Conservation (phyloP, 2,888 invertebrate genomes). For the Hirtodrosophila cameraria region DNA sequence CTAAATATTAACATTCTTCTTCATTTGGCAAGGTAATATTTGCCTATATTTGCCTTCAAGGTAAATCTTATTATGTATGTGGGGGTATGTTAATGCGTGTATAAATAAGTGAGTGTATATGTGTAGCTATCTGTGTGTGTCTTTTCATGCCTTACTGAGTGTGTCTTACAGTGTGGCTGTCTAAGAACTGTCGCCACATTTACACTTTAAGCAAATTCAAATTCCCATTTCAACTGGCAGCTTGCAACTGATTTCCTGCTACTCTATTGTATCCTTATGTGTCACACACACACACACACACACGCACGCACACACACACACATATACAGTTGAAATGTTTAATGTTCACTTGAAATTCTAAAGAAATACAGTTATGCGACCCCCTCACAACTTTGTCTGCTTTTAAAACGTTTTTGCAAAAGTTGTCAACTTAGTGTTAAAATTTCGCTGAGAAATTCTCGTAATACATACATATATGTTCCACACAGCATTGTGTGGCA, state of each 20-base stretch:
- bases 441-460: conserved; percentile 45
- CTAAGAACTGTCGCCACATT: conserved; percentile 46
- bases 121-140: conserved; percentile 18
- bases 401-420: conserved; percentile 32
- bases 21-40: conserved; percentile 43
- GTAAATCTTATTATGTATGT: conserved; percentile 2
- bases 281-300: conserved; percentile 8
- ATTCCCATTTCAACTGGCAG: conserved; percentile 42
- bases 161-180: not conserved
- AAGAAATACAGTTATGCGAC: conserved; percentile 39
- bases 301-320: conserved; percentile 10
- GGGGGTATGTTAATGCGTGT: too few species aligned
- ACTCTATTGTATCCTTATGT: conserved; percentile 46
- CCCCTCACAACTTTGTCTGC: conserved; percentile 8
- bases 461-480: conserved; percentile 24
- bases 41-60: conserved; percentile 31
- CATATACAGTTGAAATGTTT: conserved; percentile 18
- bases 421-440: conserved; percentile 54
- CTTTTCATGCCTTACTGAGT: conserved; percentile 24
- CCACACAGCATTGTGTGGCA: conserved; percentile 13
- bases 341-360: conserved; percentile 36
- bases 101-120: conserved; percentile 3
- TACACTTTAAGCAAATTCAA: conserved; percentile 53
- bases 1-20: conserved; percentile 35
- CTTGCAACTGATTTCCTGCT: conserved; percentile 49